Conservation (phyloP, 35 echinoderm and acorn worm species). For the Diadema setosum region DNA sequence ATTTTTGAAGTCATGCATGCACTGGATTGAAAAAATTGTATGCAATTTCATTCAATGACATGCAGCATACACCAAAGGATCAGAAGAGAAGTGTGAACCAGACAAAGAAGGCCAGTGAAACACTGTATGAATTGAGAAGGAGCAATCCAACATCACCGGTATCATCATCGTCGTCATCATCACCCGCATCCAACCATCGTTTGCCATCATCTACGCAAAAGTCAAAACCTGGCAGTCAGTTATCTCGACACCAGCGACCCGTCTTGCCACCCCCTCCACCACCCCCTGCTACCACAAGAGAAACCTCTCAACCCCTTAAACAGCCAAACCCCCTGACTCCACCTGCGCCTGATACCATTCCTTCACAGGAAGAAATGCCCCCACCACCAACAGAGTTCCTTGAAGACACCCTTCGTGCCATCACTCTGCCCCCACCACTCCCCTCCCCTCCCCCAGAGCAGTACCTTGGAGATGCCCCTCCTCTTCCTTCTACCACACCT, state of each 20-base stretch:
- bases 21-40: too few species aligned
- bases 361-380: too few species aligned
- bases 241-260: not conserved
- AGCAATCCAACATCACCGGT: constrained; percentile 16
- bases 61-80: constrained; percentile 86
- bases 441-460: not conserved
- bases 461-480: not conserved
- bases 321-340: not conserved
- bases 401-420: not conserved
- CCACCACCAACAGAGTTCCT: not conserved
- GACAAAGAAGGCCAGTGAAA: constrained; percentile 91
- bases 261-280: not conserved
- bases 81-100: constrained; percentile 69
- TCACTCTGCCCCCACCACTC: not conserved
- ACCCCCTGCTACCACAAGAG: not conserved
- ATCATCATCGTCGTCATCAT: not conserved
- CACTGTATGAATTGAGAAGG: constrained; percentile 52
- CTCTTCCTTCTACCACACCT: constrained; percentile 5
- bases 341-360: not conserved
- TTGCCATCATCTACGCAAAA: not conserved
- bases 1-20: too few species aligned
- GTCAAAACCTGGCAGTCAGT: not conserved
- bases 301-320: not conserved
- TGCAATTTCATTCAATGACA: too few species aligned
- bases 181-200: not conserved